Percentiles rank a stretch among this genome's conserved stretches.
Evolutionary conservation across 2,113 vertebrate species (phyloP).

Genomic region (Pitta sordida): DNA sequence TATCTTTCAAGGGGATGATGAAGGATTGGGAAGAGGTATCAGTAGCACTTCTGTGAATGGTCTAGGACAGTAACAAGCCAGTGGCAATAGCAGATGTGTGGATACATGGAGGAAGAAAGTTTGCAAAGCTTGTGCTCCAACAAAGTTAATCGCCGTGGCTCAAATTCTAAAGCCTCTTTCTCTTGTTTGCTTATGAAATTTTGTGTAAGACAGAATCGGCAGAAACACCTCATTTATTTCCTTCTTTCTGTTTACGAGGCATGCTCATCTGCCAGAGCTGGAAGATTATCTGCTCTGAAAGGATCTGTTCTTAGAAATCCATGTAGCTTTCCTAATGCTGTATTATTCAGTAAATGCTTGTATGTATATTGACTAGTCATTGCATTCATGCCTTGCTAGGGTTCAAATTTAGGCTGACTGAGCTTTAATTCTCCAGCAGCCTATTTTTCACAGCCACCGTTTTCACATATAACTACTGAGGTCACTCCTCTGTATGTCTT

Average conservation of each 20-base stretch:
- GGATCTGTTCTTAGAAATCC: neutral
- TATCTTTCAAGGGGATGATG: neutral
- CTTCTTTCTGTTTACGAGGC: neutral
- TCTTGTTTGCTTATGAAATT: neutral
- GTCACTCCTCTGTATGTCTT: neutral
- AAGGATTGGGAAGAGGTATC: neutral
- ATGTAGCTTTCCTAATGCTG: neutral
- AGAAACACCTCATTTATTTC: neutral
- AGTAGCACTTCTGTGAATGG: neutral
- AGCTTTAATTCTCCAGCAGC: neutral
- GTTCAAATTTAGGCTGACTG: neutral
- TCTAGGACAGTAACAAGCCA: neutral
- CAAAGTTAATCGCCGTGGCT: neutral
- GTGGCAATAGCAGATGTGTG: accelerated
- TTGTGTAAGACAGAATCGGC: neutral
- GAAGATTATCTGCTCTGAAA: neutral
- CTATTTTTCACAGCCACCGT: neutral
- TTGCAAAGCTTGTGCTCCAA: neutral
- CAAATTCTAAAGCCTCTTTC: neutral
- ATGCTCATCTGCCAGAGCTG: neutral
- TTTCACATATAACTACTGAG: neutral
- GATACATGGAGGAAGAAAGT: neutral
- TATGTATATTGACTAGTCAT: neutral
- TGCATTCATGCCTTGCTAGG: neutral
- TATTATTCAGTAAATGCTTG: neutral